phyloP scores from a whole-genome alignment of 2,113 vertebrate species.

The Hiodon tergisus region DNA sequence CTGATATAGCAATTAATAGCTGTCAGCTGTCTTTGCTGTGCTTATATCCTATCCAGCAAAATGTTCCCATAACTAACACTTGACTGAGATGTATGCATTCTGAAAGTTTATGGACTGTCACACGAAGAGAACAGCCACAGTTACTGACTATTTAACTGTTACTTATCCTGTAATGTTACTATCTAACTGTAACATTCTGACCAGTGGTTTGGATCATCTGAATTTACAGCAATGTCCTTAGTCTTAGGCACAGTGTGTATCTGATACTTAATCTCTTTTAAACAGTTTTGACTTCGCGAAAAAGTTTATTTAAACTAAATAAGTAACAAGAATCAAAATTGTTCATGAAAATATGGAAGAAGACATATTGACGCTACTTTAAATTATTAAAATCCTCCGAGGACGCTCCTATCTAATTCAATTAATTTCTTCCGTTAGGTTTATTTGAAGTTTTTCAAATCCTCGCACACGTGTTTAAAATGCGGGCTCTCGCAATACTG shows the following conservation, averaged over 20 bases:
- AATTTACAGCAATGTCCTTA: too few relatives aligned
- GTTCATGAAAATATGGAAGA: neutral
- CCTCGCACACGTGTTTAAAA: slow-evolving; percentile 20
- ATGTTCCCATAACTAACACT: slow-evolving; percentile 67
- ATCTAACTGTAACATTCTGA: too few relatives aligned
- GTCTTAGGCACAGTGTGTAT: too few relatives aligned
- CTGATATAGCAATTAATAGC: slow-evolving; percentile 66
- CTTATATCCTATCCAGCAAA: slow-evolving; percentile 49
- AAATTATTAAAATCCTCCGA: slow-evolving; percentile 4
- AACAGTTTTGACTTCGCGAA: too few relatives aligned
- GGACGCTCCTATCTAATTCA: slow-evolving; percentile 18
- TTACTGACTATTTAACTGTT: too few relatives aligned
- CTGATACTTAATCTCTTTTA: too few relatives aligned
- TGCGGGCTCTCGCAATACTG: slow-evolving; percentile 31
- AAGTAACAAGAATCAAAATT: neutral
- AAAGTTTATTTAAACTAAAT: neutral
- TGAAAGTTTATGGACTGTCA: slow-evolving; percentile 30
- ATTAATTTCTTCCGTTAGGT: slow-evolving; percentile 24
- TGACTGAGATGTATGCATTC: slow-evolving; percentile 51
- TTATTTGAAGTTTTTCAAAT: slow-evolving; percentile 15
- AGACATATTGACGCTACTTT: neutral
- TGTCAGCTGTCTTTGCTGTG: slow-evolving; percentile 59
- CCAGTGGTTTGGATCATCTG: too few relatives aligned
- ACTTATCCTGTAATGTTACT: too few relatives aligned
- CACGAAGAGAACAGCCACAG: neutral